Evolutionary conservation across 1,140 invertebrate species (phyloP), one percentile per base, ranked within the genome.

Genomic region (Heliconius nattereri): DNA sequence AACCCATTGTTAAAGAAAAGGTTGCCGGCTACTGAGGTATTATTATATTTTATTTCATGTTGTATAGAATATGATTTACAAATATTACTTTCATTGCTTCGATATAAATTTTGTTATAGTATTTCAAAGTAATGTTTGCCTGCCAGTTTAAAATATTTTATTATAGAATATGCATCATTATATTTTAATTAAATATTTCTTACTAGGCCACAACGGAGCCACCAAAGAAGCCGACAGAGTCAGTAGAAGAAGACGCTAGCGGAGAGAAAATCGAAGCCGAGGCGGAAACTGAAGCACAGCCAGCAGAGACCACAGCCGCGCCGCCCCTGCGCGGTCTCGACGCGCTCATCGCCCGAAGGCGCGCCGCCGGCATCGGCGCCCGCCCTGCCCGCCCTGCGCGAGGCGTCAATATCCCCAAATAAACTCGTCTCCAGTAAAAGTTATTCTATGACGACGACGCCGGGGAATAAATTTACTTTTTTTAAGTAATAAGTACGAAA

Each of bases 1-100:
- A 93, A 93, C 78, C 92, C 92, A 7, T 82, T 93, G 9, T 80
- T 92, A 20, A 92, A 91, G 85, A 92, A 91, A 78, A 92, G 91
- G 78, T 78, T 87, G 60, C 84, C 84, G 76, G 84, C 90, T 74
- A 91, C 92, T 76, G 92, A 92, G 86, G 92, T 93, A 87, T 73
- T n/a, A 54, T 20, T 75, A 70, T 3, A 13, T 26, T 66, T 29
- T 66, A 1, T 23, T 66, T 7, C 40, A 45, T 13, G 2, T 29
- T 16, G n/a, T 66, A 9, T 66, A 13, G 13, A 19, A 52, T 20
- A 52, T 20, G 7, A 52, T 20, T 2, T 52, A 45, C 6, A 6
- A 19, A 52, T 52, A 20, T 52, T 52, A 20, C 6, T 52, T 20
- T 19, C 7, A 20, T 20, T 7, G 6, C 7, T 52, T 52, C 16